Conservation (phyloP, 1,140 invertebrate genomes). For the Theocolax elegans region DNA sequence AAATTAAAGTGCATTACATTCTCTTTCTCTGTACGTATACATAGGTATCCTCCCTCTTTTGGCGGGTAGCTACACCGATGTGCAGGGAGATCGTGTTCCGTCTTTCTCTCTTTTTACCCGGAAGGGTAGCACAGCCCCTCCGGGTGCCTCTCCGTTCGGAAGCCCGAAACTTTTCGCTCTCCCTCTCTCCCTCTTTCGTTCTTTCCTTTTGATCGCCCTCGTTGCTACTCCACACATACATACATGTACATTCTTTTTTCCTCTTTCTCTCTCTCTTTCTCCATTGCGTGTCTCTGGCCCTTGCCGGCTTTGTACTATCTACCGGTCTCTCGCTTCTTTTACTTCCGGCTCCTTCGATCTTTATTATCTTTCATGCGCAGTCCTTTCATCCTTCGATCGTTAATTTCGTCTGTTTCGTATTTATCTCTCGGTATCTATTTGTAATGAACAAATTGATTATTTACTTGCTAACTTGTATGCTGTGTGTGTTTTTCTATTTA, state of each 20-base stretch:
- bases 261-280: neutral
- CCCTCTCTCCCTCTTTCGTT: neutral
- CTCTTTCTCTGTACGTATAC: too few species aligned
- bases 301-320: too few species aligned
- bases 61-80: neutral
- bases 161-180: too few species aligned
- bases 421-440: too few species aligned
- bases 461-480: too few species aligned
- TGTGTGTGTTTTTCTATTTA: too few species aligned
- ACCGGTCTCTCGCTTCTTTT: neutral
- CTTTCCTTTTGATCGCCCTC: neutral
- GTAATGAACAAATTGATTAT: too few species aligned
- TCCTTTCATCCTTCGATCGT: too few species aligned
- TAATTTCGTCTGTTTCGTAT: too few species aligned
- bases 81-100: neutral
- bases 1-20: too few species aligned
- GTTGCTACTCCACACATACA: neutral
- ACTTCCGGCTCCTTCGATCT: constrained; percentile 14
- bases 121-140: neutral
- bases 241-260: too few species aligned
- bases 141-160: neutral
- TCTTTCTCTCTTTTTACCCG: neutral
- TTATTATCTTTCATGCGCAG: constrained; percentile 14
- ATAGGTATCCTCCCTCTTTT: neutral
- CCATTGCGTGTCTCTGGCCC: too few species aligned